These are phyloP conservation scores for Thunnus albacares DNA, from an alignment of 2,797 vertebrate species.

Conservation along the genomic window DNA sequence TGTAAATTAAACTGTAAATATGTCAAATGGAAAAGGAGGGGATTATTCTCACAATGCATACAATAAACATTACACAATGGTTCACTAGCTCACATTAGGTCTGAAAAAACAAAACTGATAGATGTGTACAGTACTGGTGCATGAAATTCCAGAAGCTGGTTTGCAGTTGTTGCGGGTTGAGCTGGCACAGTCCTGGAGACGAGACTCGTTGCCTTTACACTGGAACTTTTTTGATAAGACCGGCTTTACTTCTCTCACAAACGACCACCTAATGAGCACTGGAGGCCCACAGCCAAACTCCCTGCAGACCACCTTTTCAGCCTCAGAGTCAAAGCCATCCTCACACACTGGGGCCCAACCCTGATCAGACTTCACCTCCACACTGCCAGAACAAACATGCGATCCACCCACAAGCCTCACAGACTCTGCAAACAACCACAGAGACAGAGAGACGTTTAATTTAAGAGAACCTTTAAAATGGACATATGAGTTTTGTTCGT, in stretches of 20 bases:
- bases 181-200: slow-evolving; percentile 22
- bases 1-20: too few relatives aligned
- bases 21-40: too few relatives aligned
- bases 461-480: too few relatives aligned
- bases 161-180: not conserved
- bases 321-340: not conserved
- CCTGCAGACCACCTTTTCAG: slow-evolving; percentile 12
- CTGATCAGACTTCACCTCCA: slow-evolving; percentile 12
- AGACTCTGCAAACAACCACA: slow-evolving; percentile 23
- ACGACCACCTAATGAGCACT: accelerated
- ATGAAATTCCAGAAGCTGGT: not conserved
- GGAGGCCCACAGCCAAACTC: slow-evolving; percentile 27
- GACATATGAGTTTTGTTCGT: not conserved
- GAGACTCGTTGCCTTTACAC: slow-evolving; percentile 43
- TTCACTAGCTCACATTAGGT: not conserved
- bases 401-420: not conserved
- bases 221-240: not conserved
- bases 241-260: accelerated
- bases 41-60: too few relatives aligned
- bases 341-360: slow-evolving; percentile 25
- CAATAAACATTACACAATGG: too few relatives aligned
- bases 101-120: not conserved
- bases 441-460: not conserved
- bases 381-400: not conserved
- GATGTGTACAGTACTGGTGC: slow-evolving; percentile 1